Evolutionary conservation across 2,113 vertebrate genomes (phyloP).

Genomic region (Serilophus lunatus): DNA sequence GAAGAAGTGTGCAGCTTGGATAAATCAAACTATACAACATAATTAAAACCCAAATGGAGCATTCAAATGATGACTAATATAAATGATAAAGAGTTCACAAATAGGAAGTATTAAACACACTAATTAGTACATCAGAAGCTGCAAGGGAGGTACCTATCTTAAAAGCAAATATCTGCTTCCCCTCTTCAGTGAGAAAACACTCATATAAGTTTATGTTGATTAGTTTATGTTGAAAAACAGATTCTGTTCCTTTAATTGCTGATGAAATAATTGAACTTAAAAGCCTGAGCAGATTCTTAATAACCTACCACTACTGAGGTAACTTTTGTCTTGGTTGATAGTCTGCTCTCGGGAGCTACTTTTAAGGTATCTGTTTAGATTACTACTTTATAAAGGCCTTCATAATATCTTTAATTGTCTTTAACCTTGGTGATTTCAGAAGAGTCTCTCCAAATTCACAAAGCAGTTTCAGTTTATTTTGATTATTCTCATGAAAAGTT

Average conservation of each 20-base stretch:
- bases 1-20: neutral
- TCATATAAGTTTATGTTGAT: neutral
- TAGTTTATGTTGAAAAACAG: neutral
- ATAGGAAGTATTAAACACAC: neutral
- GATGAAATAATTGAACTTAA: neutral
- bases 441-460: neutral
- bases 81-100: conserved; percentile 9
- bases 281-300: neutral
- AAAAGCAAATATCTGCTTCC: neutral
- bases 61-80: neutral
- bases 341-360: neutral
- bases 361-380: neutral
- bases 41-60: neutral
- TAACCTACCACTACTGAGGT: neutral
- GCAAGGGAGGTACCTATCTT: neutral
- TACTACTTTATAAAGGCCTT: neutral
- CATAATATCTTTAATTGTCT: neutral
- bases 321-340: neutral
- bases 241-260: neutral
- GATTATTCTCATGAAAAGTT: neutral
- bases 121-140: conserved; percentile 6
- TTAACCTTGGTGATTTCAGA: neutral
- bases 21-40: conserved; percentile 7
- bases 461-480: neutral
- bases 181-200: neutral